These are phyloP conservation scores for Emydura subglobosa DNA, from an alignment of 2,113 vertebrate genomes.

Conservation along the genomic window DNA sequence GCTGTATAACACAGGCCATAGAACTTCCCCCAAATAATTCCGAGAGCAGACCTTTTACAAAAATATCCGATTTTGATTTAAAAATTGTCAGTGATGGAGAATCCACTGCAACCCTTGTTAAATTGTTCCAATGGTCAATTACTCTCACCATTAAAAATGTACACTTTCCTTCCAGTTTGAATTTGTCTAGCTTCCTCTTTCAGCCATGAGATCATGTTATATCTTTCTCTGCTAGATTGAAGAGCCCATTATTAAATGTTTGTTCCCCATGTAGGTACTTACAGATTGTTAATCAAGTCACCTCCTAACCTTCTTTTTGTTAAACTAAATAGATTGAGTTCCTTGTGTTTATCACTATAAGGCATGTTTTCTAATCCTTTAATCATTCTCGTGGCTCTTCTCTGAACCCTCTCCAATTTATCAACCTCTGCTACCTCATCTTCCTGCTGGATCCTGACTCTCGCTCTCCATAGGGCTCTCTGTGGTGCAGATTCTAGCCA, in stretches of 20 bases:
- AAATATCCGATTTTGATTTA: neutral
- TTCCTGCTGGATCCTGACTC: neutral
- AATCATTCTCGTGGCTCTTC: neutral
- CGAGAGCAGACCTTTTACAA: neutral
- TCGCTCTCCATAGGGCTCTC: neutral
- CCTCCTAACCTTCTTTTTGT: neutral
- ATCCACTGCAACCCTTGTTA: neutral
- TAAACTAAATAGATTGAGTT: neutral
- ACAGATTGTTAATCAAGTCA: neutral
- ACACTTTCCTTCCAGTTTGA: neutral
- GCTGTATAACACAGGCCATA: neutral
- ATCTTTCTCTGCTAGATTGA: neutral
- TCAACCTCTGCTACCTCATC: neutral
- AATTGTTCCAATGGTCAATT: neutral
- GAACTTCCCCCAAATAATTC: neutral
- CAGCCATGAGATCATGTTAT: neutral
- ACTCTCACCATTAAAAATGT: neutral
- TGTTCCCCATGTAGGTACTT: neutral
- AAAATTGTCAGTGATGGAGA: neutral
- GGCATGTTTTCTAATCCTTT: neutral
- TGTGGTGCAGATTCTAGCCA: neutral
- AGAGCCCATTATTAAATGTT: neutral
- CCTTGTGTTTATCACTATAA: neutral
- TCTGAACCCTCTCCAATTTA: neutral
- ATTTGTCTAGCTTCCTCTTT: neutral